A percentile compares a stretch with the other conserved stretches of the same genome.
phyloP scores from a whole-genome alignment of 23 tunicate genomes.

The Styela plicata region DNA sequence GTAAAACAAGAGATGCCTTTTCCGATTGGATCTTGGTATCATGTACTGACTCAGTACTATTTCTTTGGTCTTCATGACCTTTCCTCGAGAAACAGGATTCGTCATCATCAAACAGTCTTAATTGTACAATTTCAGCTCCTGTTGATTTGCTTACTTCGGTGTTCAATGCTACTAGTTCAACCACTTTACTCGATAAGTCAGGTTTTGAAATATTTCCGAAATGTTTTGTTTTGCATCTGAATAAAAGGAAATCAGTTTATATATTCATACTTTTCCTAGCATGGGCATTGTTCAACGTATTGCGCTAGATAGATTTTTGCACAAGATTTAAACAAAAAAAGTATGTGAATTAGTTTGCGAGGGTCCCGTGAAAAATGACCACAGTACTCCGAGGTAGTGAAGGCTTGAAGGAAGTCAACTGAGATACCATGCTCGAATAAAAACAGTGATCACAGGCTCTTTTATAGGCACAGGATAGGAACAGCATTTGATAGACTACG shows the following conservation, averaged over 20 bases:
- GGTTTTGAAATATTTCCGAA: not conserved
- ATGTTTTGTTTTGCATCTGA: not conserved
- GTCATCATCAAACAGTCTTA: conserved; percentile 11
- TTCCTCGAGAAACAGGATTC: not conserved
- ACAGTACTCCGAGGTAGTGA: too few species aligned
- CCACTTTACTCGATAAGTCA: not conserved
- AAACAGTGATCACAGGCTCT: too few species aligned
- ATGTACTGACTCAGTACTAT: not conserved
- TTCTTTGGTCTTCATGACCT: not conserved
- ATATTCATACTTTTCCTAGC: too few species aligned
- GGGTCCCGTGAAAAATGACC: too few species aligned
- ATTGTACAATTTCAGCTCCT: not conserved
- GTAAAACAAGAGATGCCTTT: not conserved
- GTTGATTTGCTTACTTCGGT: not conserved
- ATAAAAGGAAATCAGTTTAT: not conserved
- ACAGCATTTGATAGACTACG: too few species aligned
- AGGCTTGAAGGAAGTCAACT: too few species aligned
- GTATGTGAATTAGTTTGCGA: too few species aligned
- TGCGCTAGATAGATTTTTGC: too few species aligned
- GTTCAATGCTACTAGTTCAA: conserved; percentile 12
- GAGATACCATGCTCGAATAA: too few species aligned
- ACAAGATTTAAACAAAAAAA: too few species aligned
- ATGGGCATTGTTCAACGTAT: too few species aligned
- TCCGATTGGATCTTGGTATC: not conserved
- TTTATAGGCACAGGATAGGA: too few species aligned